phyloP scores from a whole-genome alignment of 92 coral and sea anemone species.

The Actinostola sp. region DNA sequence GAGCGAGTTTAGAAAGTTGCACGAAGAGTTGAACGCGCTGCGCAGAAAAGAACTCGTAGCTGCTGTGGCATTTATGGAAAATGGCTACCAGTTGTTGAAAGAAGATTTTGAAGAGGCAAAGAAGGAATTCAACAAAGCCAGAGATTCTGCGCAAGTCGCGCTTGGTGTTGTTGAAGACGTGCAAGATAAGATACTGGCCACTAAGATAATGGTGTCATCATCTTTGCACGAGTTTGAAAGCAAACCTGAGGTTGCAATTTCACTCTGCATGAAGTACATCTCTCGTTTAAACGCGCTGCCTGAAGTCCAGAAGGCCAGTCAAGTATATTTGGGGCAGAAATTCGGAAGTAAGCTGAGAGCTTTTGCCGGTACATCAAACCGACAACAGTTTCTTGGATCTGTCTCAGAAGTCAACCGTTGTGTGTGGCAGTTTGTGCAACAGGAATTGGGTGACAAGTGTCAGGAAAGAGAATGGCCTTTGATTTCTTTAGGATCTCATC shows the following conservation, averaged over 20 bases:
- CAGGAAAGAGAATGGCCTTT: slow-evolving; percentile 63
- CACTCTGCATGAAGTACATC: slow-evolving; percentile 83
- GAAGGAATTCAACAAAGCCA: slow-evolving; percentile 92
- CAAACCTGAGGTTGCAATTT: slow-evolving; percentile 84
- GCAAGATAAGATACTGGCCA: slow-evolving; percentile 86
- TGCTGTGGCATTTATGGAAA: slow-evolving; percentile 95
- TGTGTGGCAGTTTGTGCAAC: slow-evolving; percentile 80
- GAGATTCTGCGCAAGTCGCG: slow-evolving; percentile 97
- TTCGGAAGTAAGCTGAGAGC: slow-evolving; percentile 78
- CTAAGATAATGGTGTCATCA: slow-evolving; percentile 94
- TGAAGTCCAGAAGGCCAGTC: slow-evolving; percentile 64
- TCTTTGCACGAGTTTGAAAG: slow-evolving; percentile 93
- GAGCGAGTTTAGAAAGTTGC: slow-evolving; percentile 87
- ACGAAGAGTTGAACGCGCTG: slow-evolving; percentile 80
- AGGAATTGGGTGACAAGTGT: slow-evolving; percentile 45
- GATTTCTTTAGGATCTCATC: slow-evolving; percentile 47
- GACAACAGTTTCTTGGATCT: slow-evolving; percentile 68
- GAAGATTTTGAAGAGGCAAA: slow-evolving; percentile 84
- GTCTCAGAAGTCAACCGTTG: slow-evolving; percentile 93
- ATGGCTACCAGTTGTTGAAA: slow-evolving; percentile 86
- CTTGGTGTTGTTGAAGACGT: slow-evolving; percentile 92
- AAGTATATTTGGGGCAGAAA: slow-evolving; percentile 61
- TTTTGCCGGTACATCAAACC: slow-evolving; percentile 61
- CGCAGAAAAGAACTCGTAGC: slow-evolving; percentile 95
- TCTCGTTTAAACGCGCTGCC: slow-evolving; percentile 84